Percentiles rank a stretch among this genome's conserved stretches.
Conservation (phyloP, 1,140 invertebrate genomes). For the Akabosia matsudoensis region DNA sequence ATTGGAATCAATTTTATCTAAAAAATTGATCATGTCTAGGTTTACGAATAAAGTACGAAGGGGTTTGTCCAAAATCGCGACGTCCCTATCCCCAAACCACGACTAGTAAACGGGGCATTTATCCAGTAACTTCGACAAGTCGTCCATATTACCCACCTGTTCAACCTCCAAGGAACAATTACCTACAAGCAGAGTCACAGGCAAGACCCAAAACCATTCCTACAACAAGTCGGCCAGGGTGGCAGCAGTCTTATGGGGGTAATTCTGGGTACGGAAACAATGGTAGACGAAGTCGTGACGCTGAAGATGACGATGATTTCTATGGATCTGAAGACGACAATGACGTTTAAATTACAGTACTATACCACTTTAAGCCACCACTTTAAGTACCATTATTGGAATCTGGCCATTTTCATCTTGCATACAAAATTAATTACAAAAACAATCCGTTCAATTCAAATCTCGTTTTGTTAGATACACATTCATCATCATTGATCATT, state of each 20-base stretch:
- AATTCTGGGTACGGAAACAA: background rate
- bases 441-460: no score
- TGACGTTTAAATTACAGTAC: no score
- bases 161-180: no score
- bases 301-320: background rate
- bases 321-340: background rate
- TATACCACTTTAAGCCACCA: no score
- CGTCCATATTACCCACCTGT: background rate
- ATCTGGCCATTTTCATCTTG: no score
- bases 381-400: no score
- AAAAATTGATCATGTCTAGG: background rate
- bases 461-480: no score
- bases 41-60: slow-evolving; percentile 2
- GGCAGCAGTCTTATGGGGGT: background rate
- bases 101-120: no score
- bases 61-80: background rate
- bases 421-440: no score
- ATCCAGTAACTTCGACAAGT: background rate
- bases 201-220: background rate
- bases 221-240: background rate
- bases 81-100: background rate
- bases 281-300: background rate
- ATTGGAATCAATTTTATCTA: no score
- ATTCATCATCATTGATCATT: no score
- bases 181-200: no score